These are phyloP conservation scores for Pantala flavescens DNA, from an alignment of 1,140 invertebrate genomes.

Conservation along the genomic window DNA sequence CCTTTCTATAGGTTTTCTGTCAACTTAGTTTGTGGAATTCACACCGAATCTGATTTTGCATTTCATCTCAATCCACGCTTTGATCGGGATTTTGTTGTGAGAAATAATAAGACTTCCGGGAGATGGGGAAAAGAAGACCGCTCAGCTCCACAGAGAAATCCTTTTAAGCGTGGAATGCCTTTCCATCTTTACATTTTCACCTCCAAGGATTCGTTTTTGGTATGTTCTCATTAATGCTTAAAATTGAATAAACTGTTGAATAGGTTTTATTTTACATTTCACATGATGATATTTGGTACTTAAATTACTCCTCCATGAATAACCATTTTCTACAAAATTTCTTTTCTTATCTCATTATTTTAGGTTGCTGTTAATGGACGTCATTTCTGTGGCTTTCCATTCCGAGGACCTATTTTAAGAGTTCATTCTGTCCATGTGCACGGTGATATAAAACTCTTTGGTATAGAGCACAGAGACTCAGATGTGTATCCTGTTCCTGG, in stretches of 20 bases:
- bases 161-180: not conserved
- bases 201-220: not conserved
- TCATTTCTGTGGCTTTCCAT: slow-evolving; percentile 19
- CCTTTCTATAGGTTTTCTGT: not conserved
- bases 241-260: too few relatives aligned
- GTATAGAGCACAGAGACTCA: not conserved
- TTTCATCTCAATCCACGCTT: not conserved
- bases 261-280: too few relatives aligned
- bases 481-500: not conserved
- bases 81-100: not conserved
- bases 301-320: too few relatives aligned
- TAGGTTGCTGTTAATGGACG: slow-evolving; percentile 18
- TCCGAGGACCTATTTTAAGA: not conserved
- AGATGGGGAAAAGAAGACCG: not conserved
- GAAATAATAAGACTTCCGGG: not conserved
- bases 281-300: too few relatives aligned
- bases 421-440: slow-evolving; percentile 16
- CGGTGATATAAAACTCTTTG: slow-evolving; percentile 16
- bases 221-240: not conserved
- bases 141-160: not conserved
- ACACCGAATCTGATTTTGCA: not conserved
- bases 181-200: not conserved
- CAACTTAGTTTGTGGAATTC: not conserved
- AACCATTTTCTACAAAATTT: too few relatives aligned
- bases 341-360: not conserved